Percentiles rank a stretch among this genome's conserved stretches.
phyloP scores from a whole-genome alignment of 2,888 invertebrate genomes.

The Palloptera scutellata region DNA sequence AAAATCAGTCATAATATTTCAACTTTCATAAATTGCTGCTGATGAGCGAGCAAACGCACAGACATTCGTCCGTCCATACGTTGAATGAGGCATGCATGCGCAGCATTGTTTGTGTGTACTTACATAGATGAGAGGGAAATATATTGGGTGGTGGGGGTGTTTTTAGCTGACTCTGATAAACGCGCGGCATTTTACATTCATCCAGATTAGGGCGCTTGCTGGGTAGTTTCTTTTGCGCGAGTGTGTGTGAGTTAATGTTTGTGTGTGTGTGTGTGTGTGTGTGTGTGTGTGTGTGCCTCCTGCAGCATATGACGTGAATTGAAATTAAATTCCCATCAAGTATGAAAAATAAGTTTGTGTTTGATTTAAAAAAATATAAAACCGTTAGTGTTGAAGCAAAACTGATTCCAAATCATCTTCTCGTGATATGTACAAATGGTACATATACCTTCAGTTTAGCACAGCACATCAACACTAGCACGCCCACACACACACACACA shows the following conservation, averaged over 20 bases:
- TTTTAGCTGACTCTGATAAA: conserved; percentile 15
- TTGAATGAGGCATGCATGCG: not conserved
- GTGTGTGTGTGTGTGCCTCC: too few species aligned
- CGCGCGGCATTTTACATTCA: not conserved
- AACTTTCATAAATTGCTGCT: conserved; percentile 57
- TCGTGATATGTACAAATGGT: too few species aligned
- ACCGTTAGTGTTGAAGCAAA: too few species aligned
- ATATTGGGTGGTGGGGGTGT: too few species aligned
- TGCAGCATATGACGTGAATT: too few species aligned
- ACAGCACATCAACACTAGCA: not conserved
- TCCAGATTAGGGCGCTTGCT: not conserved
- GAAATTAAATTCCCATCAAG: too few species aligned
- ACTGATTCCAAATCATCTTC: not conserved
- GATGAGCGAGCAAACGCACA: conserved; percentile 38
- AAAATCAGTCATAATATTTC: conserved; percentile 57
- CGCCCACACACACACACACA: conserved; percentile 1
- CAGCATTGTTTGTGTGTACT: not conserved
- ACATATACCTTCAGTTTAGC: too few species aligned
- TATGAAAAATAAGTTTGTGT: too few species aligned
- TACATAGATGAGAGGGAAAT: not conserved
- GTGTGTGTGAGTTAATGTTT: too few species aligned
- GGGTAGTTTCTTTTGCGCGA: not conserved
- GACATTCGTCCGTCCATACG: not conserved
- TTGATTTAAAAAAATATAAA: too few species aligned
- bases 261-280: too few species aligned